Conservation (phyloP, 2,797 vertebrate species). For the Pangasius sanitwongsei region DNA sequence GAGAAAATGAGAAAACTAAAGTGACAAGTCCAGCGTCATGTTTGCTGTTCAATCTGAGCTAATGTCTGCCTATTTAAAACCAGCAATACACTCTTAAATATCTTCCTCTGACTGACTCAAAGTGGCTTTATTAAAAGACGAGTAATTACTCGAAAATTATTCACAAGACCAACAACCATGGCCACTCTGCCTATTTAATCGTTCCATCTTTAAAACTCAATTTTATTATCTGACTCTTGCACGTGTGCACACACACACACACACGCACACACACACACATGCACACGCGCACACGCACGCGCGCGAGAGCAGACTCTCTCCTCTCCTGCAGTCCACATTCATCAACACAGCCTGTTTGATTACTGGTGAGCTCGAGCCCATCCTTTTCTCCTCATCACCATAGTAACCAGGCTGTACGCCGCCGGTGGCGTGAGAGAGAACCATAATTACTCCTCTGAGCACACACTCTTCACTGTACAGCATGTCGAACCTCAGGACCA, state of each 20-base stretch:
- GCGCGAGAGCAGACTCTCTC: neutral
- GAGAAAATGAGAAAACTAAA: neutral
- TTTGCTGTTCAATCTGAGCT: neutral
- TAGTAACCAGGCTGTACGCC: constrained; percentile 45
- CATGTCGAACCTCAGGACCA: constrained; percentile 23
- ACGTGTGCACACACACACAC: neutral
- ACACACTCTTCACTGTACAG: constrained; percentile 14
- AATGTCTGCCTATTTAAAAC: neutral
- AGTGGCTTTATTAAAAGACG: neutral
- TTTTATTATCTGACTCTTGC: too few relatives aligned
- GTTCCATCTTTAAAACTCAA: neutral
- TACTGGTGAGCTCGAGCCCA: constrained; percentile 29
- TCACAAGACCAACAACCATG: neutral
- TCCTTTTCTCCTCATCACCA: constrained; percentile 39
- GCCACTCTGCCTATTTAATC: neutral
- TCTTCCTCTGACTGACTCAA: neutral
- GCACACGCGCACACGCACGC: neutral
- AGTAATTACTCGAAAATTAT: neutral
- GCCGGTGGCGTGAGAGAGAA: constrained; percentile 17
- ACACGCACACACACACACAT: neutral
- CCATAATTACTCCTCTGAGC: constrained; percentile 47
- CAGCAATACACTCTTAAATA: neutral
- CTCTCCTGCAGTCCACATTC: neutral
- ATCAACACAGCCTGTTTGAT: constrained; percentile 44
- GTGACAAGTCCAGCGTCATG: too few relatives aligned